phyloP scores from a whole-genome alignment of 2,797 vertebrate genomes.

The Platalea minor region DNA sequence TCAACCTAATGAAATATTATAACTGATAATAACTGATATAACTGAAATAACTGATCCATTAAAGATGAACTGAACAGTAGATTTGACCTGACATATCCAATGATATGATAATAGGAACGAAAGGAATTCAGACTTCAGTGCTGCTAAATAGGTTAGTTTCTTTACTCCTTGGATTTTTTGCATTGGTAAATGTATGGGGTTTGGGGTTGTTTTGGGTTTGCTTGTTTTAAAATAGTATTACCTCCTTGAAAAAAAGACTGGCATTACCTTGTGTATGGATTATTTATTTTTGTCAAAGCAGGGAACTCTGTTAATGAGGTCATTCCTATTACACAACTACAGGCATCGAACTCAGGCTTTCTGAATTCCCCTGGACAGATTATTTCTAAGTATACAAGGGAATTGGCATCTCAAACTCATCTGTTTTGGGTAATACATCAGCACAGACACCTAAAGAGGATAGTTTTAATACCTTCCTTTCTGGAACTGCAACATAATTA shows the following conservation, averaged over 20 bases:
- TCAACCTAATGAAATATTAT: not conserved
- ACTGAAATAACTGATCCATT: not conserved
- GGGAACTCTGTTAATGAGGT: not conserved
- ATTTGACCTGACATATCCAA: not conserved
- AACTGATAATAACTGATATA: not conserved
- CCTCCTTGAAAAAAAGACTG: not conserved
- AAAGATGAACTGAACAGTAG: not conserved
- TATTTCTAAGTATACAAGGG: not conserved
- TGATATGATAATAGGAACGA: not conserved
- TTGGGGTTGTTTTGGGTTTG: not conserved
- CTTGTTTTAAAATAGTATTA: not conserved
- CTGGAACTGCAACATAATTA: not conserved
- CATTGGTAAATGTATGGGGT: not conserved
- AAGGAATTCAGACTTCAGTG: not conserved
- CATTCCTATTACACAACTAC: not conserved
- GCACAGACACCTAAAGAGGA: not conserved
- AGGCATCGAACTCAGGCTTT: not conserved
- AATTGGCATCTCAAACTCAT: not conserved
- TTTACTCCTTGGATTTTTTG: not conserved
- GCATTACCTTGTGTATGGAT: not conserved
- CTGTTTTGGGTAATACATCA: not conserved
- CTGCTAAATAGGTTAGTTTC: not conserved
- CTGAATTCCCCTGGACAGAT: not conserved
- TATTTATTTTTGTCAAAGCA: not conserved
- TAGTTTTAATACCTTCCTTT: not conserved